Evolutionary conservation across 2,888 invertebrate species (phyloP).

Genomic region (Zhengitettix transpicula): DNA sequence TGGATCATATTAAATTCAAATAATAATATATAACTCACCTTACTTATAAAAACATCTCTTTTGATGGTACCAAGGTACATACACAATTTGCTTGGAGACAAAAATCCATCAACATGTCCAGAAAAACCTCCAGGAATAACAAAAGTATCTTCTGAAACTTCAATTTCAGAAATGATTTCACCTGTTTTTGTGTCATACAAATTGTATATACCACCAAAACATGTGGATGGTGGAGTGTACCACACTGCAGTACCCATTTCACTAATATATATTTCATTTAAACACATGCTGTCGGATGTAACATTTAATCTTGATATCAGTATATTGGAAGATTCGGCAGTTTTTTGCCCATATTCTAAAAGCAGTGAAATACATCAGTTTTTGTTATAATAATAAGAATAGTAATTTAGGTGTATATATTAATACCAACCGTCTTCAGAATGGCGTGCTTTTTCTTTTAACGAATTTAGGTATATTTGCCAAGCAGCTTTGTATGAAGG

Average conservation of each 20-base stretch:
- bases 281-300: no score
- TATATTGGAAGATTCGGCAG: no score
- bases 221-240: not conserved
- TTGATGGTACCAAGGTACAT: slow-evolving; percentile 18
- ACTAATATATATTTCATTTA: not conserved
- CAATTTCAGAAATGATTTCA: not conserved
- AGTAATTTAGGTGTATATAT: no score
- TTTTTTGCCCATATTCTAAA: no score
- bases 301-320: no score
- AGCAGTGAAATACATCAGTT: no score
- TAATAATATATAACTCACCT: slow-evolving; percentile 4
- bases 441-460: no score
- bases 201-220: not conserved
- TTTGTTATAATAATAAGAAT: no score
- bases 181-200: not conserved
- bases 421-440: no score
- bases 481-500: no score
- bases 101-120: slow-evolving; percentile 28
- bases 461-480: no score
- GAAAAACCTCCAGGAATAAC: slow-evolving; percentile 26
- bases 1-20: no score
- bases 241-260: not conserved
- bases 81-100: slow-evolving; percentile 25
- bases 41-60: slow-evolving; percentile 7
- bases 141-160: slow-evolving; percentile 1